phyloP scores from a whole-genome alignment of 2,797 vertebrate genomes.

The Pipistrellus pygmaeus region DNA sequence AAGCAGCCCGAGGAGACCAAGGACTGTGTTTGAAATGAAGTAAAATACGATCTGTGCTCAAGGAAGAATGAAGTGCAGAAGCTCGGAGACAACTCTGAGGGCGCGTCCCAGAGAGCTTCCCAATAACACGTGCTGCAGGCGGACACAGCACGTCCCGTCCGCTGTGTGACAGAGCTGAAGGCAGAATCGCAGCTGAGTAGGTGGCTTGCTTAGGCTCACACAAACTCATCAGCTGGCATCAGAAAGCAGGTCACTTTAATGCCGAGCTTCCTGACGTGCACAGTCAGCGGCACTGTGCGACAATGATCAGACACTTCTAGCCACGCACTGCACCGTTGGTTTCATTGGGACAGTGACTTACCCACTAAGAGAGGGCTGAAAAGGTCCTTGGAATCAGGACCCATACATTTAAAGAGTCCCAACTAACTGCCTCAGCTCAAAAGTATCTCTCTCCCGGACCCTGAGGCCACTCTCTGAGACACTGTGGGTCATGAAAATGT shows the following conservation, averaged over 20 bases:
- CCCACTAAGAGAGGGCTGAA: background rate
- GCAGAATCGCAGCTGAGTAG: background rate
- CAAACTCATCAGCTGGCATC: background rate
- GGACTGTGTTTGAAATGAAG: background rate
- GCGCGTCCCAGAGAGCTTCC: no score
- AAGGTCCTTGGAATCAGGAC: background rate
- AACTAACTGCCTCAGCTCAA: background rate
- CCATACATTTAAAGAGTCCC: background rate
- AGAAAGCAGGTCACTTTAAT: constrained; percentile 7
- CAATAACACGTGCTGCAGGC: fast-evolving
- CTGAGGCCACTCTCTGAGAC: background rate
- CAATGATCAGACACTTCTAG: background rate
- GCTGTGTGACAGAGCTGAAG: background rate
- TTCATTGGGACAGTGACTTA: background rate
- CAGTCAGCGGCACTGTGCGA: background rate
- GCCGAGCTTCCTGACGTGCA: constrained; percentile 21
- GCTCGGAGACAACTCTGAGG: background rate
- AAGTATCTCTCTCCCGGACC: background rate
- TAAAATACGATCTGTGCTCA: background rate
- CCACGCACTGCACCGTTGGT: background rate
- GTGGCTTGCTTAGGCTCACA: background rate
- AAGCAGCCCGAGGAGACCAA: background rate
- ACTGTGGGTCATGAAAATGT: background rate
- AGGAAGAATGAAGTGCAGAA: background rate
- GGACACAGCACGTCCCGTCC: background rate